Evolutionary conservation across 2,113 vertebrate species (phyloP).

Genomic region (Aythya baeri): DNA sequence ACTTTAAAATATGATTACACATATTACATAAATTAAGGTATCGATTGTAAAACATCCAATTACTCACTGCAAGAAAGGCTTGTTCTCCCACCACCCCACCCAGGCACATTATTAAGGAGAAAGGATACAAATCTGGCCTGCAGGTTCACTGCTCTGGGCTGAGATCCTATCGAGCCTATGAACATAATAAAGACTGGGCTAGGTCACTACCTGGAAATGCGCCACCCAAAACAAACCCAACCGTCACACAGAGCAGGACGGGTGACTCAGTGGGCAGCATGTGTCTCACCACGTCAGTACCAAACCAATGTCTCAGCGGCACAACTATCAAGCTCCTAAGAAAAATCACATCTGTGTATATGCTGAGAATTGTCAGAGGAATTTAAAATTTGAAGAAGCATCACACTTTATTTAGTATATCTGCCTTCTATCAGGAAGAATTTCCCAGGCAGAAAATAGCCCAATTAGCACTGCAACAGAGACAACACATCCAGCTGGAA

Average conservation of each 20-base stretch:
- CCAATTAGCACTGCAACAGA: not conserved
- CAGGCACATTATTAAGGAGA: not conserved
- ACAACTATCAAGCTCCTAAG: not conserved
- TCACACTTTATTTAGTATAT: not conserved
- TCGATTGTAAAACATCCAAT: conserved; percentile 30
- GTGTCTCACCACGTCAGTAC: not conserved
- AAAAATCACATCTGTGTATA: not conserved
- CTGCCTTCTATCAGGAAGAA: not conserved
- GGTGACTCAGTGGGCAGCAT: not conserved
- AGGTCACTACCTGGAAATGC: not conserved
- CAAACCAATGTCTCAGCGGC: not conserved
- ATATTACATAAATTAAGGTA: conserved; percentile 21
- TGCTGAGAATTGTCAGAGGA: not conserved
- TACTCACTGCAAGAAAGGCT: conserved; percentile 10
- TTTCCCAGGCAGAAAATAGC: not conserved
- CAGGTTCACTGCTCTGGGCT: not conserved
- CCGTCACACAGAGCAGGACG: not conserved
- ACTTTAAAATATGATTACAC: not conserved
- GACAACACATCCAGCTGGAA: not conserved
- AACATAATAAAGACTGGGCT: not conserved
- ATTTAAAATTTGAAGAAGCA: not conserved
- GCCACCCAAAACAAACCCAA: not conserved
- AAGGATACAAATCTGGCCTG: conserved; percentile 1
- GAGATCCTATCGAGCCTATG: not conserved
- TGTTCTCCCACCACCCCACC: not conserved